Conservation (phyloP, 2,888 invertebrate genomes). For the Papilio demoleus region DNA sequence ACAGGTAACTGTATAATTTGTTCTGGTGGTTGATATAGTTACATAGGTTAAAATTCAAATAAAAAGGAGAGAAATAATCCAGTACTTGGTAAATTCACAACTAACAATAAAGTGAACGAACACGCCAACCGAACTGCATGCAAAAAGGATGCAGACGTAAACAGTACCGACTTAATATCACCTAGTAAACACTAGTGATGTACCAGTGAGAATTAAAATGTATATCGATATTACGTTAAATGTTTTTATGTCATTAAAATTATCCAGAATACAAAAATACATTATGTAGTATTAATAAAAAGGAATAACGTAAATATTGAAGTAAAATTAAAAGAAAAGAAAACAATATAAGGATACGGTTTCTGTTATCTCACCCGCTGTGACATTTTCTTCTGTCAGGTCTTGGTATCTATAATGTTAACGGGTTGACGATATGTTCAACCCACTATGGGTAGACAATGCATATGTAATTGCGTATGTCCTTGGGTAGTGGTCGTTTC, state of each 20-base stretch:
- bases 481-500: too few species aligned
- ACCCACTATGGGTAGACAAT: too few species aligned
- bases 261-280: too few species aligned
- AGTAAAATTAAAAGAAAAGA: too few species aligned
- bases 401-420: too few species aligned
- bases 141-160: conserved; percentile 30
- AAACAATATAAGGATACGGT: too few species aligned
- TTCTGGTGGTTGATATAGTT: background rate
- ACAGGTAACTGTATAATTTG: background rate
- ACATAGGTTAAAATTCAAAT: background rate
- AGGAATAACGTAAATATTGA: too few species aligned
- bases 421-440: too few species aligned
- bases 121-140: conserved; percentile 15
- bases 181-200: conserved; percentile 18
- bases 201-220: background rate
- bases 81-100: conserved; percentile 14
- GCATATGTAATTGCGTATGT: too few species aligned
- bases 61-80: conserved; percentile 22
- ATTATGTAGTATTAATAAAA: too few species aligned
- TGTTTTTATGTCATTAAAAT: background rate
- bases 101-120: conserved; percentile 29
- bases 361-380: too few species aligned
- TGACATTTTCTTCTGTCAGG: too few species aligned
- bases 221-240: conserved; percentile 14
- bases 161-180: conserved; percentile 15